Base-by-base conservation (phyloP, 2,113 vertebrate genomes). In the Siniperca chuatsi region DNA sequence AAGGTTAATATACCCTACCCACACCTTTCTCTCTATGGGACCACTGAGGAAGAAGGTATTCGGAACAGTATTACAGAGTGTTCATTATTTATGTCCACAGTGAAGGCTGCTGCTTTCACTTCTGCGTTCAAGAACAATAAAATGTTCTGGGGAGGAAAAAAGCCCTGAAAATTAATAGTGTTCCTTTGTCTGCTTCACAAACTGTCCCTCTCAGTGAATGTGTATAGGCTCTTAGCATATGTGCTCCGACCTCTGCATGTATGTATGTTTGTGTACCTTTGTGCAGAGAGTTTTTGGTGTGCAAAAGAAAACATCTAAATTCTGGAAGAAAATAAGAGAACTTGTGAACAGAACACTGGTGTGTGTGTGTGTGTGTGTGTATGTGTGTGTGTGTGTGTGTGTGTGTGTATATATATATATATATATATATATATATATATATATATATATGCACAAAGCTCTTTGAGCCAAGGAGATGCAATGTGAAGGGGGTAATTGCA, bases 401-500 rank as follows among this genome's bases (percentile, higher is more conserved):
- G 29, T 29, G 29, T 29, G 29, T 29, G 29, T 29, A 1, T 29
- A 1, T 29, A 1, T 29, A 1, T 29, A 2, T 29, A 29, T 29
- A 29, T 29, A 29, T 29, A 29, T 29, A 29, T 29, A 29, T 29
- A 29, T 29, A 29, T 29, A 29, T 29, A 29, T 29, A 29, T 29
- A 29, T 29, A 29, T 29, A 29, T 29, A 29, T 29, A 50, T 46
- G n/a, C 60, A 80, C 52, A 78, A 50, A 80, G 40, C 48, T 86
- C 61, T 68, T 46, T 75, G 74, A 81, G 81, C 84, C 87, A 69
- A 72, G 67, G 57, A 85, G 44, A 85, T 78, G 72, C 71, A 71
- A 75, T 81, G 77, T 72, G 75, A 87, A 86, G 67, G 48, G 83
- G 74, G 76, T 92, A 87, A 92, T 88, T 88, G 86, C 84, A 79